These are phyloP conservation scores for Gopherus evgoodei DNA, from an alignment of 2,113 vertebrate genomes.

Conservation along the genomic window DNA sequence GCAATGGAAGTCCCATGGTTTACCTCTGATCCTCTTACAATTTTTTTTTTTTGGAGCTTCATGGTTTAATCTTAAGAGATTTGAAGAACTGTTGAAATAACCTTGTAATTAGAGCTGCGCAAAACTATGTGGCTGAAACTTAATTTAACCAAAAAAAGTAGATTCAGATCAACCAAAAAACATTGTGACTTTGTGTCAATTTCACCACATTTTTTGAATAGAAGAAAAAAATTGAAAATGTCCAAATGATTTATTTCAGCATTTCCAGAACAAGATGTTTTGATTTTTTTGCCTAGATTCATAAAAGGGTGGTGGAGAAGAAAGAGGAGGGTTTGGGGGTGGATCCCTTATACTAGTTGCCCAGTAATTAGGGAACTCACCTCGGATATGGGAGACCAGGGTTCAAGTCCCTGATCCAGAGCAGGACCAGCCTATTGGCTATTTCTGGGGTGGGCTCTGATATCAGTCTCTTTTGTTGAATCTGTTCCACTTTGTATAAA, in stretches of 20 bases:
- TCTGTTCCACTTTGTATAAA: background rate
- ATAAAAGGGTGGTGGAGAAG: background rate
- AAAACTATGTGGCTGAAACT: background rate
- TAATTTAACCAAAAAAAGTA: background rate
- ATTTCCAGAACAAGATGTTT: background rate
- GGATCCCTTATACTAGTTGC: background rate
- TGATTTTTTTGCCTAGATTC: background rate
- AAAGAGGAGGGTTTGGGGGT: background rate
- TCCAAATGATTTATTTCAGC: background rate
- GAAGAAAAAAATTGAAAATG: background rate
- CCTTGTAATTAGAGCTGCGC: background rate
- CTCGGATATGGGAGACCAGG: background rate
- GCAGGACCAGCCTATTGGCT: background rate
- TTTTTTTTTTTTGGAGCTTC: conserved; percentile 6
- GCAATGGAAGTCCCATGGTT: background rate
- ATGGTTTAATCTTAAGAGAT: background rate
- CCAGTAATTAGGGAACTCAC: background rate
- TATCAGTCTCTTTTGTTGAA: background rate
- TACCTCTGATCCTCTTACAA: background rate
- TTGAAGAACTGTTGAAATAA: background rate
- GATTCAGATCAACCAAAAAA: background rate
- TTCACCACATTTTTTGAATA: background rate
- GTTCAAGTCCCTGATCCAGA: background rate
- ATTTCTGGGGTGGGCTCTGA: background rate
- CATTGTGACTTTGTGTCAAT: background rate